phyloP scores from a whole-genome alignment of 1,140 invertebrate genomes.

The Papilio aristodemus region DNA sequence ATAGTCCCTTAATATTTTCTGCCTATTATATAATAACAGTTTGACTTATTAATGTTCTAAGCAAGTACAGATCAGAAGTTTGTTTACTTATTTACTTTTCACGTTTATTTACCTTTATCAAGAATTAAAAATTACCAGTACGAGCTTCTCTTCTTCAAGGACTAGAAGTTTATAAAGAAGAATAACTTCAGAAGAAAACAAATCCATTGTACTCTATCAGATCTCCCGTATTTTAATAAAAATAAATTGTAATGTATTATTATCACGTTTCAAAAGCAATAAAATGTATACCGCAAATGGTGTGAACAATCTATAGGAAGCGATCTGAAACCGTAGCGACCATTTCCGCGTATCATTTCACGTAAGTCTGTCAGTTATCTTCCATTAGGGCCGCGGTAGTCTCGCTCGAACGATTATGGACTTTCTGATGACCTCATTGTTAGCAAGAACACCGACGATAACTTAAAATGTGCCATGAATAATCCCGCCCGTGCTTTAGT shows the following conservation, averaged over 20 bases:
- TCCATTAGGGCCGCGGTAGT: slow-evolving; percentile 29
- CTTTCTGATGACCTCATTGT: slow-evolving; percentile 57
- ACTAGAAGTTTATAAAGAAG: too few species aligned
- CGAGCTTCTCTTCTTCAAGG: too few species aligned
- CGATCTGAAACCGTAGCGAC: slow-evolving; percentile 18
- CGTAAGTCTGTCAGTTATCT: slow-evolving; percentile 28
- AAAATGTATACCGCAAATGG: slow-evolving; percentile 14
- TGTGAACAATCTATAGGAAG: slow-evolving; percentile 16
- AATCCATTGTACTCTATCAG: slow-evolving; percentile 38
- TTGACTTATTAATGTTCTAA: too few species aligned
- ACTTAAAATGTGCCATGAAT: slow-evolving; percentile 44
- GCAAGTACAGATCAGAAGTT: too few species aligned
- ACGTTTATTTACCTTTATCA: too few species aligned
- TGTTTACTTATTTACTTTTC: too few species aligned
- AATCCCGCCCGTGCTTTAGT: slow-evolving; percentile 38
- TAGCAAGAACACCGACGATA: slow-evolving; percentile 39
- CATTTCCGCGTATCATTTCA: slow-evolving; percentile 26
- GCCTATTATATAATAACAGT: too few species aligned
- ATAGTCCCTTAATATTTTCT: too few species aligned
- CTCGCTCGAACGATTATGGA: slow-evolving; percentile 31
- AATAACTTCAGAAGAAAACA: too few species aligned
- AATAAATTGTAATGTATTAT: not conserved
- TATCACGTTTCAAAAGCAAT: slow-evolving; percentile 4
- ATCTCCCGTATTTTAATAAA: slow-evolving; percentile 41
- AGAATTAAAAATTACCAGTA: too few species aligned